Percentiles rank a stretch among this genome's conserved stretches.
Conservation (phyloP, 2,113 vertebrate species). For the Ophiodon elongatus region DNA sequence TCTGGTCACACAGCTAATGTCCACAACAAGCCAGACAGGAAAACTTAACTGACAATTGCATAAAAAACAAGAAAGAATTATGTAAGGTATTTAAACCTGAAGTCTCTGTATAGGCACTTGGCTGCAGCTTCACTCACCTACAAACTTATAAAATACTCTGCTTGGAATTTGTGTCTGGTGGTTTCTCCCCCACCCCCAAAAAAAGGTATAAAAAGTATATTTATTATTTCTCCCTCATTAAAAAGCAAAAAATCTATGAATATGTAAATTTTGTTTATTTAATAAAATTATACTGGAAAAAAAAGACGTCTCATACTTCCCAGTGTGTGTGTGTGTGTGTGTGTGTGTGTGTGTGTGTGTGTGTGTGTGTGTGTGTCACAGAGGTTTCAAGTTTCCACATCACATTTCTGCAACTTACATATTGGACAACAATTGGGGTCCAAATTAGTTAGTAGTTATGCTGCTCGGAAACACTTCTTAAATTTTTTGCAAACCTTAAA, state of each 20-base stretch:
- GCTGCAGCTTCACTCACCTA: neutral
- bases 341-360: too few species aligned
- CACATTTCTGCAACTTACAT: too few species aligned
- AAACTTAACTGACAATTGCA: neutral
- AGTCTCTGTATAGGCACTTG: neutral
- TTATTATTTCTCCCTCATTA: neutral
- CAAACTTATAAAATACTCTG: neutral
- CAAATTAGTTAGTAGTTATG: neutral
- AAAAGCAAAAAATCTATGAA: neutral
- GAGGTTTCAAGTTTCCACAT: neutral
- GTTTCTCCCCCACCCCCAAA: too few species aligned
- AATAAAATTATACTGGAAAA: neutral
- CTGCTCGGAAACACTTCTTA: neutral
- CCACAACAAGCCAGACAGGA: neutral
- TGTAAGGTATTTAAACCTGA: neutral
- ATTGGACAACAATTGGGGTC: neutral
- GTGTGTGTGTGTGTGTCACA: too few species aligned
- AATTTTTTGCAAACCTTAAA: too few species aligned
- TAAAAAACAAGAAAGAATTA: neutral
- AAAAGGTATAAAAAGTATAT: neutral
- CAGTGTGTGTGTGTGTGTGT: neutral
- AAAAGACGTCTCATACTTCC: neutral
- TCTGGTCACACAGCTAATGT: neutral
- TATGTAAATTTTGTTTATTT: neutral
- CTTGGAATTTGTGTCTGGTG: neutral